Conservation (phyloP, 2,113 vertebrate genomes). For the Tiliqua scincoides region DNA sequence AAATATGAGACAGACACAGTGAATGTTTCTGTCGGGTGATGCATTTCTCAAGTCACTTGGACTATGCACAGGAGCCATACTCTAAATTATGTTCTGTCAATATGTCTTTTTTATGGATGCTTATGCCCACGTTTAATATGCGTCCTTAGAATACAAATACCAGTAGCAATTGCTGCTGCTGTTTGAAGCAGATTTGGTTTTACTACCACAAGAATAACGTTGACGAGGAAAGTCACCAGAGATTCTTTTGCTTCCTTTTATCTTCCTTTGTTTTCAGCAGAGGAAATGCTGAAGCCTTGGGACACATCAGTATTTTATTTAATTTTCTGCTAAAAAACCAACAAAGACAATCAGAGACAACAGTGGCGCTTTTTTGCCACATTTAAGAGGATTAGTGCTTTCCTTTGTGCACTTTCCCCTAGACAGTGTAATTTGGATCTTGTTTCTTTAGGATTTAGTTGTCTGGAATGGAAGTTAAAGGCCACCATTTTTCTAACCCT, state of each 20-base stretch:
- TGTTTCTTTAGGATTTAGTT: slow-evolving; percentile 55
- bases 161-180: slow-evolving; percentile 29
- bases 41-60: slow-evolving; percentile 56
- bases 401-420: slow-evolving; percentile 42
- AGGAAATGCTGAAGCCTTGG: slow-evolving; percentile 3
- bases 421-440: slow-evolving; percentile 40
- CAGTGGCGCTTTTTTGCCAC: slow-evolving; percentile 15
- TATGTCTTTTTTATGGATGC: slow-evolving; percentile 55
- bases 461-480: slow-evolving; percentile 48
- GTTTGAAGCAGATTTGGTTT: slow-evolving; percentile 50
- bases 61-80: slow-evolving; percentile 35
- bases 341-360: slow-evolving; percentile 12
- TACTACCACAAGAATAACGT: slow-evolving; percentile 48
- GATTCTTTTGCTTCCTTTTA: slow-evolving; percentile 13
- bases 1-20: slow-evolving; percentile 61
- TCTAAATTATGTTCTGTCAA: slow-evolving; percentile 59
- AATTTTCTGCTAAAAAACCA: slow-evolving; percentile 23
- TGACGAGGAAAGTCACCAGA: slow-evolving; percentile 33
- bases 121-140: slow-evolving; percentile 54
- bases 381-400: slow-evolving; percentile 30
- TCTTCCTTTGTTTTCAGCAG: slow-evolving; percentile 47
- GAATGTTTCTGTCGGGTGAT: slow-evolving; percentile 51
- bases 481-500: slow-evolving; percentile 36
- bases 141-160: slow-evolving; percentile 52
- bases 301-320: slow-evolving; percentile 28